Percentiles rank a stretch among this genome's conserved stretches.
These are phyloP conservation scores for Melinaea marsaeus DNA, from an alignment of 2,888 invertebrate genomes.

Conservation along the genomic window DNA sequence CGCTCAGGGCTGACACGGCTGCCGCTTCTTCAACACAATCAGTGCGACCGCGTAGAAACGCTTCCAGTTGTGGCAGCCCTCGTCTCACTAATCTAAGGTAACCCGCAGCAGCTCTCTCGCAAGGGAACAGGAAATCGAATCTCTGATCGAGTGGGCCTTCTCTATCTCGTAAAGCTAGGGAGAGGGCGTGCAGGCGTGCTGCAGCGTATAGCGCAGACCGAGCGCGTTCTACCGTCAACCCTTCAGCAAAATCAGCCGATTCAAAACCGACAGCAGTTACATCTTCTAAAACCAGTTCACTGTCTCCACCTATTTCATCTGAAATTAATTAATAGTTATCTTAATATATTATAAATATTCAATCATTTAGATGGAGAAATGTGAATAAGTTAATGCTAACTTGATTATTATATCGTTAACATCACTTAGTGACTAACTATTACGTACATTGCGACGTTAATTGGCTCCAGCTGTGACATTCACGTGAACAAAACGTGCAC, in stretches of 20 bases:
- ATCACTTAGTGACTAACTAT: too few species aligned
- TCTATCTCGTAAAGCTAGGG: constrained; percentile 75
- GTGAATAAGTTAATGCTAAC: neutral
- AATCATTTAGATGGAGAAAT: neutral
- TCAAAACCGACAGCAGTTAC: constrained; percentile 81
- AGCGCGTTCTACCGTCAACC: constrained; percentile 80
- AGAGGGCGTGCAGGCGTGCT: constrained; percentile 85
- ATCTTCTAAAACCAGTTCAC: constrained; percentile 86
- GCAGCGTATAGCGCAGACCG: constrained; percentile 84
- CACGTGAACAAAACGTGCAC: too few species aligned
- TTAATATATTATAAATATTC: neutral
- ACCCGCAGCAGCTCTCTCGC: constrained; percentile 86
- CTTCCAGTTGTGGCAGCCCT: constrained; percentile 85
- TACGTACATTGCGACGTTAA: too few species aligned
- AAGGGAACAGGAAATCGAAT: constrained; percentile 84
- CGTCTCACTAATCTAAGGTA: constrained; percentile 87
- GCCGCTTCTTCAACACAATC: constrained; percentile 80
- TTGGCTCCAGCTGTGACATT: too few species aligned
- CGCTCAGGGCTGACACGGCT: constrained; percentile 81
- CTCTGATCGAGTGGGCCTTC: constrained; percentile 70
- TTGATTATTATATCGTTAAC: too few species aligned
- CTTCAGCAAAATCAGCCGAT: constrained; percentile 83
- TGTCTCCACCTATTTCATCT: constrained; percentile 73
- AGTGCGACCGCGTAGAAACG: constrained; percentile 82
- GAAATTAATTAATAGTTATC: constrained; percentile 34